phyloP scores from a whole-genome alignment of 2,888 invertebrate genomes.

The Hololepta plana region DNA sequence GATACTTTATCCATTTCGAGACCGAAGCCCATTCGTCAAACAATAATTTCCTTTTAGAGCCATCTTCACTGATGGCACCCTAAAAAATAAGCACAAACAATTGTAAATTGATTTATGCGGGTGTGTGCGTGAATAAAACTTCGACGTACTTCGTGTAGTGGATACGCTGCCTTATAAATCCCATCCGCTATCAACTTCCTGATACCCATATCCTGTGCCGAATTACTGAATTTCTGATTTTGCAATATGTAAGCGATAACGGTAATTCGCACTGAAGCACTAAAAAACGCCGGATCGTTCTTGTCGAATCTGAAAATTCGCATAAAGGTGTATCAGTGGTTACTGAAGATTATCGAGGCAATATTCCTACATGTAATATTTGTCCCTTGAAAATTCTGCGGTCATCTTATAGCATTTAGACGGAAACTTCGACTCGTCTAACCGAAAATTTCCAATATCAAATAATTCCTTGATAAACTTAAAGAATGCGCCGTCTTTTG shows the following conservation, averaged over 20 bases:
- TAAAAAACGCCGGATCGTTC: constrained; percentile 47
- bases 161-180: constrained; percentile 52
- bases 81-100: constrained; percentile 23
- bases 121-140: background rate
- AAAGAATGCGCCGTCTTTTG: too few relatives aligned
- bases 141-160: constrained; percentile 52
- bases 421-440: constrained; percentile 43
- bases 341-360: constrained; percentile 3
- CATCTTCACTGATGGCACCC: constrained; percentile 33
- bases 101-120: constrained; percentile 6
- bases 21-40: constrained; percentile 54
- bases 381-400: constrained; percentile 49
- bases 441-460: constrained; percentile 30
- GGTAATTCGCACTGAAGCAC: constrained; percentile 41
- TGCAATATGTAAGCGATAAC: constrained; percentile 61
- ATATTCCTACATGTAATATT: constrained; percentile 46
- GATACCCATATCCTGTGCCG: constrained; percentile 43
- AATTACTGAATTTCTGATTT: constrained; percentile 42
- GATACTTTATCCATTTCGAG: constrained; percentile 49
- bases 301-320: constrained; percentile 43
- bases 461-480: background rate
- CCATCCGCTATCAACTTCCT: constrained; percentile 44
- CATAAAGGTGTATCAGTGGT: too few relatives aligned
- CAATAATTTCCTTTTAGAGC: constrained; percentile 34
- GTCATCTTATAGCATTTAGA: constrained; percentile 42